Conservation (phyloP, 2,888 invertebrate species). For the Chrysotoxum bicinctum region DNA sequence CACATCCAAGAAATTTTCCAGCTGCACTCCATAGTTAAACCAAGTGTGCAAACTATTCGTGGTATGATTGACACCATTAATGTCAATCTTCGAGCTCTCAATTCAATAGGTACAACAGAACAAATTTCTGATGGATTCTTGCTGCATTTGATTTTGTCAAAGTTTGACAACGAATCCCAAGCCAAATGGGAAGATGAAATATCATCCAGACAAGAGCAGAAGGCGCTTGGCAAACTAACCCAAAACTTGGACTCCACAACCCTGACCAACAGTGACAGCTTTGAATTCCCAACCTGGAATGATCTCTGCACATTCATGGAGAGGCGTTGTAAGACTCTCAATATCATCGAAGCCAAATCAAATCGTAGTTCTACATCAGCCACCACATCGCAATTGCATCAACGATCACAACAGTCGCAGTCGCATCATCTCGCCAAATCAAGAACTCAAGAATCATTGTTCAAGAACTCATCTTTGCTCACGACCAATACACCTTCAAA, state of each 20-base stretch:
- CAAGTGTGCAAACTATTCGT: background rate
- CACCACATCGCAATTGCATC: conserved; percentile 6
- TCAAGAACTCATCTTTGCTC: background rate
- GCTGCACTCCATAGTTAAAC: background rate
- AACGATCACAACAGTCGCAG: background rate
- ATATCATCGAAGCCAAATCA: background rate
- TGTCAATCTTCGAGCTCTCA: conserved; percentile 15
- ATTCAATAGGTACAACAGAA: background rate
- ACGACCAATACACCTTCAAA: background rate
- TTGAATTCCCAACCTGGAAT: conserved; percentile 4
- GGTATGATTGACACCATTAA: no score
- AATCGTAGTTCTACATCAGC: background rate
- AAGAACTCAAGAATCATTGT: background rate
- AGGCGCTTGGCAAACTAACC: background rate
- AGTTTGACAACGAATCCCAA: no score
- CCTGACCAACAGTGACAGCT: background rate
- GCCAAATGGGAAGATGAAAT: conserved; percentile 5
- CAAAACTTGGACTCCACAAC: conserved; percentile 13
- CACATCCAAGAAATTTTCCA: conserved; percentile 11
- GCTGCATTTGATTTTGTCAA: background rate
- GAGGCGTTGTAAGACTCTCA: background rate
- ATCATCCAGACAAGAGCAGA: background rate
- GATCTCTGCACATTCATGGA: conserved; percentile 6
- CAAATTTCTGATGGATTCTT: conserved; percentile 9
- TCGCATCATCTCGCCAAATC: background rate